Base-by-base conservation (phyloP, 2,113 vertebrate genomes). In the Tetrao urogallus region DNA sequence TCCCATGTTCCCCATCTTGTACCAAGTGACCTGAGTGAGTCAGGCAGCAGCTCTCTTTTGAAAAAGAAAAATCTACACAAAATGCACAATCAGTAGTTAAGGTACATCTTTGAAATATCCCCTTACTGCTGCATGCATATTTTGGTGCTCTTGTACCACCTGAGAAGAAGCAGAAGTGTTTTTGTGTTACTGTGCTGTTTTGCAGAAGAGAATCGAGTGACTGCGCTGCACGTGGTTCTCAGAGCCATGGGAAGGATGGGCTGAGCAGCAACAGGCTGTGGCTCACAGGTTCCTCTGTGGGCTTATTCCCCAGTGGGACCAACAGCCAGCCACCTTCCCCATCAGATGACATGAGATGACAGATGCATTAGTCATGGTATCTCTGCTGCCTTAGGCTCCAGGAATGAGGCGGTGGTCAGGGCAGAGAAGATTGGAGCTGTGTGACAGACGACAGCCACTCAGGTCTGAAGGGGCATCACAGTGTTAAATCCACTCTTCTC, bases 171-270 rank as follows among this genome's bases (percentile, higher is more conserved):
- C 4, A 8, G 36, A 11, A 86, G 8, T 66, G 21, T 47, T 16
- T 11, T 32, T 79, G 28, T 28, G 40, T 54, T 92, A 58, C 50
- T 21, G 22, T 18, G 17, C 27, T 30, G 6, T 34, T 86, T 63
- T 60, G 21, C 50, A 77, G 64, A 50, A 64, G 10, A 86, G 20
- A 93, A 38, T 5, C 22, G 66, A 67, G 22, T 25, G 22, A 64
- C n/a, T 40, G 38, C 10, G 7, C 5, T 1, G 0, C 7, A 43
- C 0, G 1, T 9, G 15, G 36, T 74, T 66, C 21, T 14, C 48
- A 61, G 75, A 65, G 25, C 40, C 54, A 25, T 12, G 19, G 48
- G 17, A 82, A 63, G 13, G n/a, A 40, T 57, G 48, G 27, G 13
- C 32, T 65, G 25, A 52, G 71, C 16, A 60, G 21, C 36, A 81